phyloP scores from a whole-genome alignment of 2,888 invertebrate species.

The Ypsolopha scabrella region DNA sequence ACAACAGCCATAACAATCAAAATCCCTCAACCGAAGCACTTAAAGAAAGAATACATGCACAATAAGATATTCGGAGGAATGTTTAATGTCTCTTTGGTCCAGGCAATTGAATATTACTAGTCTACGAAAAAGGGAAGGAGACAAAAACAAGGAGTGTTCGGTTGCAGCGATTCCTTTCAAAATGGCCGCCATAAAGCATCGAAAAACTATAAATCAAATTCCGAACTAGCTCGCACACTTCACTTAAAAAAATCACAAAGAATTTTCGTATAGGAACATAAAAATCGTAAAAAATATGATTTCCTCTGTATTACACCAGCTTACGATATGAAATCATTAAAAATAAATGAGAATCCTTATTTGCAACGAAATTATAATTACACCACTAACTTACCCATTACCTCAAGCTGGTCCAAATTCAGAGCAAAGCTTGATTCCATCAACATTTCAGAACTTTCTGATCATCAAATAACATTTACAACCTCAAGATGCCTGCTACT shows the following conservation, averaged over 20 bases:
- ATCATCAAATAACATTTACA: too few relatives aligned
- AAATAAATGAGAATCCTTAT: neutral
- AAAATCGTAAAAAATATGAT: neutral
- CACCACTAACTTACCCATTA: neutral
- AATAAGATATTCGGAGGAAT: neutral
- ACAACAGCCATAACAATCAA: too few relatives aligned
- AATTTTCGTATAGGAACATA: conserved; percentile 2
- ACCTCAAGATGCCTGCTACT: too few relatives aligned
- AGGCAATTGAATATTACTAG: neutral
- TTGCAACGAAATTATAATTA: neutral
- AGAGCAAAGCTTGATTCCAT: too few relatives aligned
- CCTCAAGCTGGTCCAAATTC: neutral
- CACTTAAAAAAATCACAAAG: neutral
- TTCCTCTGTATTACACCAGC: neutral
- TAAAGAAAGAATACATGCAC: neutral
- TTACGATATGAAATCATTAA: neutral
- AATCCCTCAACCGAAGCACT: too few relatives aligned
- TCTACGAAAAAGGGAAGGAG: too few relatives aligned
- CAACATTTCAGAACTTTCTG: too few relatives aligned
- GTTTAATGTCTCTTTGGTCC: neutral
- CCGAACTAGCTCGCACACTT: neutral
- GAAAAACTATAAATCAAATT: neutral
- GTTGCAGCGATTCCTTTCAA: neutral
- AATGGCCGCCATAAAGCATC: neutral
- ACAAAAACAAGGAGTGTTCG: too few relatives aligned